A percentile compares a stretch with the other conserved stretches of the same genome.
Conservation (phyloP, 2,113 vertebrate species). For the Python bivittatus region DNA sequence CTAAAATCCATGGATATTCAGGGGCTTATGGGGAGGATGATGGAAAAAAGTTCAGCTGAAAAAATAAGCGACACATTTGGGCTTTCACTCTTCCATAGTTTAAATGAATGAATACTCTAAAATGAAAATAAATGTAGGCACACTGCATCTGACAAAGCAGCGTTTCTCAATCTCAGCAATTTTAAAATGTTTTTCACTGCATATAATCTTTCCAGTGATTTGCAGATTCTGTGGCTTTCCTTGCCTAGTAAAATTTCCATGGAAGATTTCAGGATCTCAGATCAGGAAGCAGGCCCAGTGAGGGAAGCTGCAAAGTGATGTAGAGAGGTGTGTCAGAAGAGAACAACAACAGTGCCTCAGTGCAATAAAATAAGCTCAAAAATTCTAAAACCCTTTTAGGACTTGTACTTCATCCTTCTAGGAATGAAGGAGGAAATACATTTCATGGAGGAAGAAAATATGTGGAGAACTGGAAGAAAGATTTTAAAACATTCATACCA, state of each 20-base stretch:
- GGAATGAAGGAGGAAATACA: neutral
- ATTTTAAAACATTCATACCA: neutral
- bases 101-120: neutral
- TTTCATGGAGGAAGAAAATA: neutral
- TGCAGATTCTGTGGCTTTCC: neutral
- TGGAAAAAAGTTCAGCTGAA: neutral
- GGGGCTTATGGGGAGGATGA: neutral
- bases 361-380: neutral
- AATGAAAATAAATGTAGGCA: neutral
- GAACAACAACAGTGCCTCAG: neutral
- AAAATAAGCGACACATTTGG: neutral
- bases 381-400: neutral
- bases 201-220: neutral
- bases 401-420: too few species aligned
- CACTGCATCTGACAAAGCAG: too few species aligned
- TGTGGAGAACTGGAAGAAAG: neutral
- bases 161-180: neutral
- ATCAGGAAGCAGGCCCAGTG: neutral
- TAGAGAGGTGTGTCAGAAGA: neutral
- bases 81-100: neutral
- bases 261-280: neutral
- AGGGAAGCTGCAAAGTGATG: neutral
- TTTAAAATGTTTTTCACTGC: neutral
- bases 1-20: neutral
- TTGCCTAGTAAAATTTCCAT: neutral